Percentiles rank a stretch among this genome's conserved stretches.
Conservation (phyloP, 2,113 vertebrate species). For the Alexandromys fortis region DNA sequence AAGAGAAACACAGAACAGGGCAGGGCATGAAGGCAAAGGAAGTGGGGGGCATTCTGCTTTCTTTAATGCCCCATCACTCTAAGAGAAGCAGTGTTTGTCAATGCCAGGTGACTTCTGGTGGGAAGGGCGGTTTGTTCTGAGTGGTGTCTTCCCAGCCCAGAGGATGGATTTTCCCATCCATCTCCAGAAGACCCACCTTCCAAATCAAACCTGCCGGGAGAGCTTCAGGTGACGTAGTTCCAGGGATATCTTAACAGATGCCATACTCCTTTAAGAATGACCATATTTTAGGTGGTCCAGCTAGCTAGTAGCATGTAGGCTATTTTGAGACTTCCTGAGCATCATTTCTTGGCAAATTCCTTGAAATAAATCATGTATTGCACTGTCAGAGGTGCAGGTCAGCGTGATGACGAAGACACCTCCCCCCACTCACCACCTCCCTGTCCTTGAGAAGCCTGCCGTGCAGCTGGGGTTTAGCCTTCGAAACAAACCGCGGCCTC, state of each 20-base stretch:
- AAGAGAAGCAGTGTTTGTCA: background rate
- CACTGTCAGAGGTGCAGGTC: conserved; percentile 61
- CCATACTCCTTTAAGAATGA: conserved; percentile 62
- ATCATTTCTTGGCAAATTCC: conserved; percentile 60
- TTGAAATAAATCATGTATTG: conserved; percentile 74
- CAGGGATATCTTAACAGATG: conserved; percentile 13
- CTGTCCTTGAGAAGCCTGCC: conserved; percentile 53
- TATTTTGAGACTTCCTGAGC: conserved; percentile 79
- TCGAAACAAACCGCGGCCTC: background rate
- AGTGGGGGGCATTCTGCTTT: background rate
- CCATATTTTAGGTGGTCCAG: conserved; percentile 48
- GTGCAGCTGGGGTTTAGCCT: background rate
- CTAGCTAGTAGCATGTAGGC: conserved; percentile 56
- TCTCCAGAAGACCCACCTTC: background rate
- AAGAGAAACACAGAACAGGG: background rate
- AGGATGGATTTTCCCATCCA: background rate
- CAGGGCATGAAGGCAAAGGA: background rate
- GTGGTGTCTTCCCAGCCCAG: background rate
- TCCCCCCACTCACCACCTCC: background rate
- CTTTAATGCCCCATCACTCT: background rate
- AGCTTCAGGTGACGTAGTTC: background rate
- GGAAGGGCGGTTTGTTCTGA: background rate
- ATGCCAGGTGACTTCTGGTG: background rate
- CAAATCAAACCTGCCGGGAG: background rate
- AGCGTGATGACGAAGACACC: conserved; percentile 63